Conservation (phyloP, 2,797 vertebrate species). For the Scleropages formosus region DNA sequence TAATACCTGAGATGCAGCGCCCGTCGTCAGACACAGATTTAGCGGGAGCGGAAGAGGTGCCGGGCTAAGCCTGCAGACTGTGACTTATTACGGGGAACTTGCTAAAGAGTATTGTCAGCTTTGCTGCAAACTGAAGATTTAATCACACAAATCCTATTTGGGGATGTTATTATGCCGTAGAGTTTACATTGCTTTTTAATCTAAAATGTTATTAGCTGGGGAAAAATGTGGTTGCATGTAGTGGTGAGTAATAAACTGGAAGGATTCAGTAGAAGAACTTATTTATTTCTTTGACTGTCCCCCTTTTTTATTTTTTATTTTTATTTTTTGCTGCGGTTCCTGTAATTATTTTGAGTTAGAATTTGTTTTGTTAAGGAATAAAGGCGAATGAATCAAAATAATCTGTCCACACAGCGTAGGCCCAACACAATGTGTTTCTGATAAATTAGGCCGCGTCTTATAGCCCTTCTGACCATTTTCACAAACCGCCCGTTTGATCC, state of each 20-base stretch:
- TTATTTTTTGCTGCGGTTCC: slow-evolving; percentile 4
- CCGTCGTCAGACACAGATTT: slow-evolving; percentile 31
- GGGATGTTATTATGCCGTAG: slow-evolving; percentile 57
- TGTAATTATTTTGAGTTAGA: slow-evolving; percentile 18
- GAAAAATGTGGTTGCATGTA: slow-evolving; percentile 25
- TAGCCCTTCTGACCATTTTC: too few species aligned
- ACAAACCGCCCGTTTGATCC: too few species aligned
- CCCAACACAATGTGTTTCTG: too few species aligned
- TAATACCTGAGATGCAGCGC: slow-evolving; percentile 30
- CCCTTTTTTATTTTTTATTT: too few species aligned
- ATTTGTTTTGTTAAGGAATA: not conserved
- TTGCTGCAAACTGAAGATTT: slow-evolving; percentile 72
- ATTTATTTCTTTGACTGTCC: not conserved
- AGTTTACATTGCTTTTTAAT: slow-evolving; percentile 59
- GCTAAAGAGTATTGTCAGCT: slow-evolving; percentile 67
- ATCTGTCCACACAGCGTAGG: too few species aligned
- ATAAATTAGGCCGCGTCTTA: too few species aligned
- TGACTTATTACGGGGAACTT: slow-evolving; percentile 60
- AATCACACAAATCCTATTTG: slow-evolving; percentile 68
- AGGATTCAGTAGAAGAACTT: slow-evolving; percentile 13
- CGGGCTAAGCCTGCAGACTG: slow-evolving; percentile 48
- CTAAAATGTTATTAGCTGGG: slow-evolving; percentile 50
- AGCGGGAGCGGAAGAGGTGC: slow-evolving; percentile 31
- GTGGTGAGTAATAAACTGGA: slow-evolving; percentile 30
- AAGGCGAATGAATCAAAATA: not conserved